These are phyloP conservation scores for Biston betularia DNA, from an alignment of 2,888 invertebrate species.

Conservation along the genomic window DNA sequence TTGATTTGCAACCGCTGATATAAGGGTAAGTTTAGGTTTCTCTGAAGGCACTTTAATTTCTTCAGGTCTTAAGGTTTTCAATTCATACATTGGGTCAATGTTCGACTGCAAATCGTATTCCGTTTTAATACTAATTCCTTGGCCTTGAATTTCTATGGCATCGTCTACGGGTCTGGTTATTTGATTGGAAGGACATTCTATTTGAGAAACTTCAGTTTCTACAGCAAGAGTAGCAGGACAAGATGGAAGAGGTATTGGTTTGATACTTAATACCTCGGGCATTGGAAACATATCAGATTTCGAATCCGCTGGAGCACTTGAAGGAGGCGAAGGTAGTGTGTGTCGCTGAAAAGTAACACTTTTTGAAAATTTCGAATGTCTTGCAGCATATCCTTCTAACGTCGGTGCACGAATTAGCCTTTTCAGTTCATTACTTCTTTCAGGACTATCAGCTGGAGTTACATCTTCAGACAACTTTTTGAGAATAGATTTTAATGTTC, in stretches of 20 bases:
- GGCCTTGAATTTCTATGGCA: conserved; percentile 50
- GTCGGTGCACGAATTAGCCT: conserved; percentile 93
- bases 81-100: conserved; percentile 68
- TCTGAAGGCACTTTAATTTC: conserved; percentile 84
- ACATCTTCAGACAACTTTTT: conserved; percentile 92
- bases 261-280: conserved; percentile 60
- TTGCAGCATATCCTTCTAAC: conserved; percentile 94
- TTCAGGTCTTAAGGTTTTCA: conserved; percentile 78
- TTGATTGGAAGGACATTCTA: conserved; percentile 54
- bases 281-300: conserved; percentile 69
- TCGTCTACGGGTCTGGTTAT: conserved; percentile 50
- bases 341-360: conserved; percentile 95
- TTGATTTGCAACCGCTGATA: conserved; percentile 87
- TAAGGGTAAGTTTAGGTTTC: conserved; percentile 84
- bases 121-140: conserved; percentile 62
- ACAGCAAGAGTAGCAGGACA: conserved; percentile 39
- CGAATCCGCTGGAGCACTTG: conserved; percentile 75
- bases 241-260: conserved; percentile 52
- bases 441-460: conserved; percentile 78
- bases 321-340: conserved; percentile 93
- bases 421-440: conserved; percentile 86
- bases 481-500: conserved; percentile 93
- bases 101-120: conserved; percentile 67
- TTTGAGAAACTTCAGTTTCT: conserved; percentile 50
- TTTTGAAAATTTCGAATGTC: conserved; percentile 95